Conservation (phyloP, 1,140 invertebrate genomes). For the Spodoptera frugiperda region DNA sequence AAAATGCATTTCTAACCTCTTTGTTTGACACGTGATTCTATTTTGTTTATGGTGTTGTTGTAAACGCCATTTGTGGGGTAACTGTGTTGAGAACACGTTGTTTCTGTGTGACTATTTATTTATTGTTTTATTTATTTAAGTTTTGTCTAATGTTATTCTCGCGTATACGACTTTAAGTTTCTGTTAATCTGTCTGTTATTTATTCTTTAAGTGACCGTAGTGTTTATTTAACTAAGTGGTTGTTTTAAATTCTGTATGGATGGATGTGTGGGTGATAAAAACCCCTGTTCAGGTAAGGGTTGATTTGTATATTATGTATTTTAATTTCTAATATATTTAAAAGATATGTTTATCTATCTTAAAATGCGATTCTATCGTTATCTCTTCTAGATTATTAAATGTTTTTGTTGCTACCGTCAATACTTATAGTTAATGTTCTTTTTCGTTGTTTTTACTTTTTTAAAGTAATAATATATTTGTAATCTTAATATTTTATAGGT, state of each 20-base stretch:
- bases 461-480: no score
- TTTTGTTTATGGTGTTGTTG: slow-evolving; percentile 5
- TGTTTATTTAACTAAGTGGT: background rate
- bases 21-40: slow-evolving; percentile 13
- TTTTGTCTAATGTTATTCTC: no score
- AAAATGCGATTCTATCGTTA: no score
- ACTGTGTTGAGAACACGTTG: background rate
- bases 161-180: no score
- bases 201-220: background rate
- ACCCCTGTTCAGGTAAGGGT: background rate
- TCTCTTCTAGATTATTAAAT: no score
- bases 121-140: background rate
- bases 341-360: no score
- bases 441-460: no score
- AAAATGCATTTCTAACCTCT: slow-evolving; percentile 14
- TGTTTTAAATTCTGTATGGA: slow-evolving; percentile 10
- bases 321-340: background rate
- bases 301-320: background rate
- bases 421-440: no score
- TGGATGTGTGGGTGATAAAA: slow-evolving; percentile 6
- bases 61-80: background rate
- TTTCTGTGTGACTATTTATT: background rate
- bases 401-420: no score
- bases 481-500: no score
- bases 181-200: background rate